These are phyloP conservation scores for Sclerurus mexicanus DNA, from an alignment of 2,113 vertebrate species.

Conservation along the genomic window DNA sequence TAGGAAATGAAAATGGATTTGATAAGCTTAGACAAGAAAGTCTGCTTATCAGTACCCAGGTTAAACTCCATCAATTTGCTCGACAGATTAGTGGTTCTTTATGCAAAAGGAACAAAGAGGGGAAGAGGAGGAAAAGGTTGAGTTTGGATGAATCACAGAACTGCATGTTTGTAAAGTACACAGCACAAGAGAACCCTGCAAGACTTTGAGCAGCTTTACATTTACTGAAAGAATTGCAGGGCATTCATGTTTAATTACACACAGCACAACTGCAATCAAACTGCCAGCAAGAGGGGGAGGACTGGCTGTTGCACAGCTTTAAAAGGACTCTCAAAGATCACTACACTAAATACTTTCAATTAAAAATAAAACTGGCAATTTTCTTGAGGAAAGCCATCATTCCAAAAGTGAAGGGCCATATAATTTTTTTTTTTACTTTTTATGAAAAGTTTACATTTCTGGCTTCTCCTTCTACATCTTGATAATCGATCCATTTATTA, in stretches of 20 bases:
- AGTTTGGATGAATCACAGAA: conserved; percentile 36
- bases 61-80: conserved; percentile 97
- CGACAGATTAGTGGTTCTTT: conserved; percentile 91
- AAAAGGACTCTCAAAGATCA: not conserved
- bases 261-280: not conserved
- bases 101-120: conserved; percentile 62
- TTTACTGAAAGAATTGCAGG: not conserved
- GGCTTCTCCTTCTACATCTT: not conserved
- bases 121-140: conserved; percentile 38
- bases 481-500: not conserved
- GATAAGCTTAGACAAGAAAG: conserved; percentile 97
- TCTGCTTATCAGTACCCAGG: conserved; percentile 98
- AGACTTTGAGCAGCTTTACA: not conserved
- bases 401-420: not conserved
- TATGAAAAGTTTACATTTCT: not conserved
- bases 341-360: not conserved
- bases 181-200: conserved; percentile 1
- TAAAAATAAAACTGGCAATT: not conserved
- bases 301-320: not conserved
- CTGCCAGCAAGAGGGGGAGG: not conserved
- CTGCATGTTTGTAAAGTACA: conserved; percentile 18
- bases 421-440: not conserved
- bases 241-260: conserved; percentile 32
- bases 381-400: not conserved
- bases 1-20: conserved; percentile 97